phyloP scores from a whole-genome alignment of 2,888 invertebrate species.

The Pantelozetes paolii region DNA sequence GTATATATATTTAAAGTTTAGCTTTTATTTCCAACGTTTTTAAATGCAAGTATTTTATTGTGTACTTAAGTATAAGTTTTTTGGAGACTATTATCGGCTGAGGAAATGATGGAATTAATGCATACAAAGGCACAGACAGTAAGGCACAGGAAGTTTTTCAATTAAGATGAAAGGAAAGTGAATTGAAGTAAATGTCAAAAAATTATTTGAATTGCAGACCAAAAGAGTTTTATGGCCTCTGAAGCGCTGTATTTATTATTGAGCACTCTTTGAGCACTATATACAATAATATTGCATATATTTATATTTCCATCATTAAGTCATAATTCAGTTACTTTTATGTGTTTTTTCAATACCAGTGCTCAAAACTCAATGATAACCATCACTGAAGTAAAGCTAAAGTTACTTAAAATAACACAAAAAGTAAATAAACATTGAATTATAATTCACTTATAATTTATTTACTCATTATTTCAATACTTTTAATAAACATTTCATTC shows the following conservation, averaged over 20 bases:
- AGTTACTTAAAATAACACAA: conserved; percentile 7
- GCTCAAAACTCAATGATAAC: too few species aligned
- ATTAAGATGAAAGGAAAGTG: conserved; percentile 25
- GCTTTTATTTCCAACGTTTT: neutral
- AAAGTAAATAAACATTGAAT: conserved; percentile 2
- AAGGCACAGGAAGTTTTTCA: conserved; percentile 24
- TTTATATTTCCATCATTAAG: neutral
- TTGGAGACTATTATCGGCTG: conserved; percentile 4
- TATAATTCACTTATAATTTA: neutral
- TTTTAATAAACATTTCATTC: too few species aligned
- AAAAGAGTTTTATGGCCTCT: neutral
- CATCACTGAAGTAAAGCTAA: too few species aligned
- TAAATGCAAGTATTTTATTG: neutral
- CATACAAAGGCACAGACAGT: too few species aligned
- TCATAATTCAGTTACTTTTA: conserved; percentile 15
- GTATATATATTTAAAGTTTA: too few species aligned
- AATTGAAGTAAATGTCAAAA: conserved; percentile 1
- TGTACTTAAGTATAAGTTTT: conserved; percentile 1
- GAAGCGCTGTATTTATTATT: too few species aligned
- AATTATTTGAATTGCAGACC: conserved; percentile 11
- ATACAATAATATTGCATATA: too few species aligned
- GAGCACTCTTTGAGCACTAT: too few species aligned
- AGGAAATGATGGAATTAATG: conserved; percentile 30
- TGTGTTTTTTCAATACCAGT: neutral
- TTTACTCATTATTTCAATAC: too few species aligned